Evolutionary conservation across 2,113 vertebrate genomes (phyloP), one percentile per base, ranked within the genome.

Genomic region (Hydrochoerus hydrochaeris): DNA sequence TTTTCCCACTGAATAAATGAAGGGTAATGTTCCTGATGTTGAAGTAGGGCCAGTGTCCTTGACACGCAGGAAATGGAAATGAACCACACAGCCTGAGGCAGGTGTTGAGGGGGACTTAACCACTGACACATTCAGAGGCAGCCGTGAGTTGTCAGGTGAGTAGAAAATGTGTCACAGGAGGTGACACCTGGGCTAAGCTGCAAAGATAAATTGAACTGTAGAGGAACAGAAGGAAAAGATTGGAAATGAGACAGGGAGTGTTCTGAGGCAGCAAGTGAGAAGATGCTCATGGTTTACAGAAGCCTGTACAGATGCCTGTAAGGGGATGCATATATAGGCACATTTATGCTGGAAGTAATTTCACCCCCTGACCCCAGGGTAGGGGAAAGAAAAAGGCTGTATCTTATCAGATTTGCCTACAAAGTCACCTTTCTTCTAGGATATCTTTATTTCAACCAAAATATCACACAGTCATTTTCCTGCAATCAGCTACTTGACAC

Each of bases 361-460:
- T 60, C 28, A 38, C 41, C 35, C 85, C 4, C 35, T 89, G 41
- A 35, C 32, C 24, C 19, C 1, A 67, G 11, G 69, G 30, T 2
- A 86, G 17, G 5, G 16, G 3, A 7, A 63, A 3, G 32, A 49
- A 5, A 11, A 24, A 67, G n/a, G n/a, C 4, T 12, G 4, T 35
- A 65, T 58, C 63, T 57, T 60, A 63, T 62, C 26, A 82, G 65
- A 94, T 57, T 65, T 49, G n/a, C 75, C 58, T 58, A 30, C 63
- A 57, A 89, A 22, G 4, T 46, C 9, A 46, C 1, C 19, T 60
- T 92, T 20, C 38, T 58, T 67, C 73, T 62, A 49, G 81, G n/a
- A 58, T 16, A 26, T 24, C 24, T 58, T 35, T 86, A 69, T 49
- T 65, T 71, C 67, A 92, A 71, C n/a, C 63, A 63, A 87, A 94